These are phyloP conservation scores for Branchellion lobata DNA, from an alignment of 2,888 invertebrate genomes.

Conservation along the genomic window DNA sequence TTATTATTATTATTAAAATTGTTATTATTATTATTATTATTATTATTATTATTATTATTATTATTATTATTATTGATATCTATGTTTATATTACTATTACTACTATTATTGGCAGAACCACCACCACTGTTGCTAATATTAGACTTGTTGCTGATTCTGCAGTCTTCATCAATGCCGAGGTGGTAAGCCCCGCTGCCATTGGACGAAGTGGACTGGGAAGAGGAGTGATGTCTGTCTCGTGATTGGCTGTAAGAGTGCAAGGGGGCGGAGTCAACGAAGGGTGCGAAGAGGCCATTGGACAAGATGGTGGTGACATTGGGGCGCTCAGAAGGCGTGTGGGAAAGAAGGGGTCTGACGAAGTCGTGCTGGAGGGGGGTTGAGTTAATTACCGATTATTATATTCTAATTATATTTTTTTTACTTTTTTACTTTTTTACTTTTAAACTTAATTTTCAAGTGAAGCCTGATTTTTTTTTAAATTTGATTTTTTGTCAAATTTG, in stretches of 20 bases:
- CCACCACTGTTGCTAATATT: no score
- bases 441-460: no score
- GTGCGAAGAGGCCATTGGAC: constrained; percentile 43
- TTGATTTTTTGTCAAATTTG: no score
- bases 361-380: constrained; percentile 26
- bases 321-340: constrained; percentile 47
- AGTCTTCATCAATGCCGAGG: not conserved
- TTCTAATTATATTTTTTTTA: not conserved
- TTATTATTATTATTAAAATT: no score
- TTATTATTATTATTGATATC: no score
- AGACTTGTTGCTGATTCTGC: no score
- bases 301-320: constrained; percentile 49
- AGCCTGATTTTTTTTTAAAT: no score
- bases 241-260: constrained; percentile 36
- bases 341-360: constrained; percentile 46
- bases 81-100: no score
- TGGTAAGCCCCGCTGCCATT: constrained; percentile 4
- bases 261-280: constrained; percentile 47
- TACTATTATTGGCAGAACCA: no score
- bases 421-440: not conserved
- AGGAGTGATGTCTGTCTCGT: constrained; percentile 28
- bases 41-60: no score
- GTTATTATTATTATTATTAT: no score
- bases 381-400: not conserved
- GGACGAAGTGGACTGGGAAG: constrained; percentile 31